Conservation (phyloP, 2,113 vertebrate genomes). For the Pelecanoides urinatrix region DNA sequence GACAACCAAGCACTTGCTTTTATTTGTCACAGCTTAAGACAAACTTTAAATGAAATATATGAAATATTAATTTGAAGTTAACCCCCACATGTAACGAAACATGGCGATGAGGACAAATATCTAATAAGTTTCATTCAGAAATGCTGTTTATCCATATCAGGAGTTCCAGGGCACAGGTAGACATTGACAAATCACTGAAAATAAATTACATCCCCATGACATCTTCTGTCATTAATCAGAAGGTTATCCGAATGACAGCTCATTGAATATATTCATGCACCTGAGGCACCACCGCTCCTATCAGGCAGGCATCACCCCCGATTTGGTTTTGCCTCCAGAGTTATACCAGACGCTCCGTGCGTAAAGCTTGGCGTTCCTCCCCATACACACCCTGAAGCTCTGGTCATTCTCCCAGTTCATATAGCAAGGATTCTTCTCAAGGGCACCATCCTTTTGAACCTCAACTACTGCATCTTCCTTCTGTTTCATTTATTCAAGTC, state of each 20-base stretch:
- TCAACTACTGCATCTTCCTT: not conserved
- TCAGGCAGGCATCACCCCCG: not conserved
- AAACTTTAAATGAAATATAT: not conserved
- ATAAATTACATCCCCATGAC: not conserved
- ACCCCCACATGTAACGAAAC: not conserved
- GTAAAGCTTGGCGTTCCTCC: not conserved
- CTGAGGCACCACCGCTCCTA: not conserved
- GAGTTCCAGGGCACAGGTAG: not conserved
- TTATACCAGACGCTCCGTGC: not conserved
- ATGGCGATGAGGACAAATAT: not conserved
- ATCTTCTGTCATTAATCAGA: not conserved
- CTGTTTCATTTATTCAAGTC: not conserved
- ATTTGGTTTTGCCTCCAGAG: not conserved
- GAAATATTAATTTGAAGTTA: not conserved
- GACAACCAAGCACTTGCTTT: not conserved
- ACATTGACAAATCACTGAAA: not conserved
- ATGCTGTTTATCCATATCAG: not conserved
- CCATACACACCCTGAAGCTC: not conserved
- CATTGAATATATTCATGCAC: not conserved
- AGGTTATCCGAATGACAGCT: not conserved
- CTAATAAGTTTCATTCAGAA: not conserved
- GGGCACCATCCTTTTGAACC: not conserved
- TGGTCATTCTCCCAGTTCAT: not conserved
- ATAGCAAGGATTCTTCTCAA: not conserved
- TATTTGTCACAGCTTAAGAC: not conserved